Base-by-base conservation (phyloP, 2,113 vertebrate genomes). In the Aspiorhynchus laticeps region DNA sequence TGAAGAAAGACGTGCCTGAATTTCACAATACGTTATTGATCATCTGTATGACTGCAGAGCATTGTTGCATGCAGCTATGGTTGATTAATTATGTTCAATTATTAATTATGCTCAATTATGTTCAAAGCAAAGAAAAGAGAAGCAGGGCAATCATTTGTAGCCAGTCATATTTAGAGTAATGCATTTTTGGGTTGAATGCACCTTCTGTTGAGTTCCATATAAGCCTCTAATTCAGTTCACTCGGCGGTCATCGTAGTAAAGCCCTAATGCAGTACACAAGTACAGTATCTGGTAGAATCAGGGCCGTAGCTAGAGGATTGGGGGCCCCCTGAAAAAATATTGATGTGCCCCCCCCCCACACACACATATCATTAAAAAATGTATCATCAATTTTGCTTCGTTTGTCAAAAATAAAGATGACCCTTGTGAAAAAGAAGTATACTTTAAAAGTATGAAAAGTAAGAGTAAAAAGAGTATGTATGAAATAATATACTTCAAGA, bases 51-150 rank as follows among this genome's bases (percentile, higher is more conserved):
- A 46, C 38, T 48, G 63, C 10, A 76, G 2, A 1, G n/a, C 73
- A 76, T 41, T 76, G n/a, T 28, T 46, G 41, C 73, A 17, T 46
- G 41, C 2, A 28, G 73, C 73, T 26, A 28, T 76, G 73, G 5
- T 28, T 76, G 73, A 48, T 46, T 78, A 78, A 78, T 51, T 24
- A 36, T 53, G 26, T 59, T 59, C 1, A 80, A 59, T 59, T 80
- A 59, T 80, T 80, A 80, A 80, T 38, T 38, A 38, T 59, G 51
- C 5, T 80, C 51, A 80, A 80, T 80, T 38, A 59, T 17, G 41
- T 48, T 28, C 41, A 48, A 76, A 48, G 73, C 73, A 76, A 28
- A 48, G 24, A 8, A 43, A 41, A 26, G 24, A 74, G 71, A 75
- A 76, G 24, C 33, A 73, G 10, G 36, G 36, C 24, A 26, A 76